phyloP scores from a whole-genome alignment of 35 echinoderm and acorn worm genomes.

The Nesometra sesokonis region DNA sequence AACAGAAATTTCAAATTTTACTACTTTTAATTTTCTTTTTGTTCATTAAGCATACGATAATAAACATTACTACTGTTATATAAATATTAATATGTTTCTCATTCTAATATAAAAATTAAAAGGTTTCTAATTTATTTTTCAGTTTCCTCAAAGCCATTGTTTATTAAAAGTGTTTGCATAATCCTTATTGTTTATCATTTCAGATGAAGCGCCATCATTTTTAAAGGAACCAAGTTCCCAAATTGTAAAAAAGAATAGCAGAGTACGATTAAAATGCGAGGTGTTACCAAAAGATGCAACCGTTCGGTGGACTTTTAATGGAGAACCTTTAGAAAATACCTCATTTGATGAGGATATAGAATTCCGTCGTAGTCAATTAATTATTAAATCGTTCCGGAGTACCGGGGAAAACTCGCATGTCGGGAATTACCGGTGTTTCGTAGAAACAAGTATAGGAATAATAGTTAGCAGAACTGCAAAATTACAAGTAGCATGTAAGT shows the following conservation, averaged over 20 bases:
- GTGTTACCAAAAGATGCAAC: conserved; percentile 63
- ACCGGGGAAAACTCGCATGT: conserved; percentile 34
- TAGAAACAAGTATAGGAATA: conserved; percentile 27
- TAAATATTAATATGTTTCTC: too few relatives aligned
- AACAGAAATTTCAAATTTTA: too few relatives aligned
- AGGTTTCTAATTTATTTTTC: too few relatives aligned
- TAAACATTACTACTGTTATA: too few relatives aligned
- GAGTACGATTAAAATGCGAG: conserved; percentile 68
- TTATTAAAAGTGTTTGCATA: too few relatives aligned
- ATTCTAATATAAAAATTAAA: too few relatives aligned
- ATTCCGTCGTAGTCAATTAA: conserved; percentile 24
- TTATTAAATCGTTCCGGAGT: conserved; percentile 48
- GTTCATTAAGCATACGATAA: too few relatives aligned
- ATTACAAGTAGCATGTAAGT: conserved; percentile 65
- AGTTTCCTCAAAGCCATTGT: too few relatives aligned
- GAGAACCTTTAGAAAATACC: conserved; percentile 6
- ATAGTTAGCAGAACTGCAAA: conserved; percentile 42
- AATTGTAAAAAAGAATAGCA: conserved; percentile 46
- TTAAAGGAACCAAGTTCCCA: conserved; percentile 63
- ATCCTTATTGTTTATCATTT: not conserved
- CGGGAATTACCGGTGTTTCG: conserved; percentile 74
- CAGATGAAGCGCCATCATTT: conserved; percentile 61
- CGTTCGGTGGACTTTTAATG: conserved; percentile 59
- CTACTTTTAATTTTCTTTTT: too few relatives aligned
- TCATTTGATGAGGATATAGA: conserved; percentile 19